phyloP scores from a whole-genome alignment of 2,797 vertebrate genomes.

The Scolopax rusticola region DNA sequence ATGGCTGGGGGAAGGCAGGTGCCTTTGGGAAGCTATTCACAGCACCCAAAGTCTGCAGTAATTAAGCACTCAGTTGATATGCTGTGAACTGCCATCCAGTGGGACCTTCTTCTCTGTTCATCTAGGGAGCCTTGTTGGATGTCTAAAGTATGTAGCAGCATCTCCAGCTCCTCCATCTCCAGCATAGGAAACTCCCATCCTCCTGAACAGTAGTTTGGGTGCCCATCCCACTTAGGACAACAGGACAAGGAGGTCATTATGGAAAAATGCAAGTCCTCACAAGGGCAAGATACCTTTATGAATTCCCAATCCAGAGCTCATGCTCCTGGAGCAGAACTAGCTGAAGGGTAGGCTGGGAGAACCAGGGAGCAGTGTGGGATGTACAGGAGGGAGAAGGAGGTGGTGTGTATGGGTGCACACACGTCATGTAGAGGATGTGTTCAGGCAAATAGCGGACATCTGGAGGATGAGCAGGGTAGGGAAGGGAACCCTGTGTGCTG shows the following conservation, averaged over 20 bases:
- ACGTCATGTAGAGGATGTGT: accelerated
- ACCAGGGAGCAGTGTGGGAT: background rate
- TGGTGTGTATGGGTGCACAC: background rate
- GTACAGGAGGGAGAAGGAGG: background rate
- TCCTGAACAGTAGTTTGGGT: background rate
- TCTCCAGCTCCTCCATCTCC: background rate
- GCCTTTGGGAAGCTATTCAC: background rate
- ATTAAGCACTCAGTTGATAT: background rate
- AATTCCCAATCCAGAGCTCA: background rate
- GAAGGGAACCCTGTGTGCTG: constrained; percentile 46
- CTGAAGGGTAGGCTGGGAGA: background rate
- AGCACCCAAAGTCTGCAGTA: background rate
- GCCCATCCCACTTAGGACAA: background rate
- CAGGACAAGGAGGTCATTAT: background rate
- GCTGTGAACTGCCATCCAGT: background rate
- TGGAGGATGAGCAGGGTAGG: background rate
- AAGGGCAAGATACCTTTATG: background rate
- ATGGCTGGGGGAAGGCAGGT: background rate
- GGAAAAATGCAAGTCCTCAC: background rate
- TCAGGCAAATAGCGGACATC: background rate
- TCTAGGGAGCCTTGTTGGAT: background rate
- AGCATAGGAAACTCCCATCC: background rate
- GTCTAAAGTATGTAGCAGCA: background rate
- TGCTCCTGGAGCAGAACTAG: background rate
- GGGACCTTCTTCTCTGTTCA: background rate